Base-by-base conservation (phyloP, 2,797 vertebrate species). In the Galaxias olidus region DNA sequence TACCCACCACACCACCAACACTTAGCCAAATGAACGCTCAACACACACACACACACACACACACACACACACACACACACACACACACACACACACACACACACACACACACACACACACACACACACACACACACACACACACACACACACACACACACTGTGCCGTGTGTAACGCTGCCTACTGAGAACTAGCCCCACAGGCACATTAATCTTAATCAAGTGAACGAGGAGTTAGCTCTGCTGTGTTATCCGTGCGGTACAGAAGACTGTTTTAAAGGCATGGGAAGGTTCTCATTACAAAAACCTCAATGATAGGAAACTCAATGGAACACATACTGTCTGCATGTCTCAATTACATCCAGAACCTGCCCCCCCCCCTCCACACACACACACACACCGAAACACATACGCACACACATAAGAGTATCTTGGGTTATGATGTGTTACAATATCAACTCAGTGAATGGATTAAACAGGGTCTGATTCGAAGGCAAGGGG, bases 21-120 rank as follows among this genome's bases (percentile, higher is more conserved):
- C 72, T 61, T 74, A 71, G 77, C 84, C 81, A 87, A 89, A 86
- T 84, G 83, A 89, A 89, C 86, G 87, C 77, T 70, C 83, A 87
- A n/a, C 20, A 61, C 46, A 41, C 47, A 42, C 48, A 30, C 17
- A 20, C 58, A 47, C 20, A 61, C 10, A 9, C 42, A 55, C 53
- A 55, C 40, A 15, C 41, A 10, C 55, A 43, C 40, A 17, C 58
- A 45, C 1, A 17, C 55, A 17, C 14, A 14, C 40, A 57, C 55
- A 20, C 17, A 46, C 11, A 57, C 40, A 41, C 57, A 59, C 10
- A 42, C 42, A 59, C 44, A 46, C 12, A 47, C 57, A 59, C 17
- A 45, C 58, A 14, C 44, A n/a, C 20, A 61, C 46, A 41, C 47
- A 42, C 48, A 30, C 17, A 20, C 58, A 47, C 20, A 61, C 10